phyloP scores from a whole-genome alignment of 2,888 invertebrate genomes.

The Patella ulyssiponensis region DNA sequence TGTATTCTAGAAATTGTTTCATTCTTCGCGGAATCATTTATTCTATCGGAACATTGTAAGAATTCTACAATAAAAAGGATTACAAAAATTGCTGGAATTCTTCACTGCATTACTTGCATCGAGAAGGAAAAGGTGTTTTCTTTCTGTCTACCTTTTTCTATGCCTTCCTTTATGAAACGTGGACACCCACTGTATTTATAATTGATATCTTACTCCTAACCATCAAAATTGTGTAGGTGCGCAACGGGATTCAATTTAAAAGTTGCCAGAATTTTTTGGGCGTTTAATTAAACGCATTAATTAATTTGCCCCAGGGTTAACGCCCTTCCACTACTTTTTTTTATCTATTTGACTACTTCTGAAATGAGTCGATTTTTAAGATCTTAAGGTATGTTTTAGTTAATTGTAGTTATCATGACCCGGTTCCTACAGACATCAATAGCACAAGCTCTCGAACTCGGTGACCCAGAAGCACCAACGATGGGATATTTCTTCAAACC shows the following conservation, averaged over 20 bases:
- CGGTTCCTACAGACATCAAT: slow-evolving; percentile 53
- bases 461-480: slow-evolving; percentile 38
- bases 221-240: too few relatives aligned
- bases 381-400: slow-evolving; percentile 30
- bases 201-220: too few relatives aligned
- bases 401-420: slow-evolving; percentile 29
- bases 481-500: slow-evolving; percentile 33
- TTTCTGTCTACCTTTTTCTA: too few relatives aligned
- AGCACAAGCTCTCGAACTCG: slow-evolving; percentile 27
- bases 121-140: neutral
- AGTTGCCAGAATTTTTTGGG: too few relatives aligned
- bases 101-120: neutral
- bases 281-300: too few relatives aligned
- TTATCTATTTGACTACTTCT: neutral
- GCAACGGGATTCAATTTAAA: too few relatives aligned
- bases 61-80: too few relatives aligned
- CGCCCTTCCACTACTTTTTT: too few relatives aligned
- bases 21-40: neutral
- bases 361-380: neutral
- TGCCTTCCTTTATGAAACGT: too few relatives aligned
- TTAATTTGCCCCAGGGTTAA: too few relatives aligned
- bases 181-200: too few relatives aligned
- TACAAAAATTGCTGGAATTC: neutral
- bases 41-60: too few relatives aligned
- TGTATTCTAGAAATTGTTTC: neutral